phyloP scores from a whole-genome alignment of 2,797 vertebrate genomes.

The Spondyliosoma cantharus region DNA sequence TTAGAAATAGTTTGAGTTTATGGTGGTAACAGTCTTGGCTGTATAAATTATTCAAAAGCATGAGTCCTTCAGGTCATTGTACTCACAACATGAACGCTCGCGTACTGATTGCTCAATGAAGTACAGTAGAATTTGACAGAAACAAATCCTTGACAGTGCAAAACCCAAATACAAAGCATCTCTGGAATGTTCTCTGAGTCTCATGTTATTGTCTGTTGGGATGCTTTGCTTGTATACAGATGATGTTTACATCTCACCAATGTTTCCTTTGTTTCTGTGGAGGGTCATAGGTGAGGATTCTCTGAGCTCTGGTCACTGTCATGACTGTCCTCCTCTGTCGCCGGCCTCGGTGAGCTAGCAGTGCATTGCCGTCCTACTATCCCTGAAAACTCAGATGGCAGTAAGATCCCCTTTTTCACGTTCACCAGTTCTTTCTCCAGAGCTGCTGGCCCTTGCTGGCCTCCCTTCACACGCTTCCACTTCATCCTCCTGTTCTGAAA shows the following conservation, averaged over 20 bases:
- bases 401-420: conserved; percentile 92
- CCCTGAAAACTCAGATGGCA: conserved; percentile 91
- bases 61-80: conserved; percentile 6
- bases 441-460: conserved; percentile 92
- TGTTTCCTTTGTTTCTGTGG: conserved; percentile 36
- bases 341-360: conserved; percentile 84
- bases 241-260: conserved; percentile 12
- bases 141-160: conserved; percentile 89
- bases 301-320: conserved; percentile 95
- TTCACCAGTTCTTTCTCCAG: conserved; percentile 94
- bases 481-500: conserved; percentile 96
- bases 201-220: conserved; percentile 72
- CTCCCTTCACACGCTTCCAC: conserved; percentile 95
- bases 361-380: conserved; percentile 80
- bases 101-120: conserved; percentile 17
- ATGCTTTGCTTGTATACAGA: conserved; percentile 30
- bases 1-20: conserved; percentile 11
- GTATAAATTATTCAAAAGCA: conserved; percentile 35
- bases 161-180: conserved; percentile 82
- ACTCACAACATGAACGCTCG: background rate
- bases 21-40: conserved; percentile 2
- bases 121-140: conserved; percentile 74
- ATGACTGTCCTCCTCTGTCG: conserved; percentile 89
- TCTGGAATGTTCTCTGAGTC: conserved; percentile 88
- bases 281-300: conserved; percentile 90